Base-by-base conservation (phyloP, 2,113 vertebrate genomes). In the Rhabdomys dilectus region DNA sequence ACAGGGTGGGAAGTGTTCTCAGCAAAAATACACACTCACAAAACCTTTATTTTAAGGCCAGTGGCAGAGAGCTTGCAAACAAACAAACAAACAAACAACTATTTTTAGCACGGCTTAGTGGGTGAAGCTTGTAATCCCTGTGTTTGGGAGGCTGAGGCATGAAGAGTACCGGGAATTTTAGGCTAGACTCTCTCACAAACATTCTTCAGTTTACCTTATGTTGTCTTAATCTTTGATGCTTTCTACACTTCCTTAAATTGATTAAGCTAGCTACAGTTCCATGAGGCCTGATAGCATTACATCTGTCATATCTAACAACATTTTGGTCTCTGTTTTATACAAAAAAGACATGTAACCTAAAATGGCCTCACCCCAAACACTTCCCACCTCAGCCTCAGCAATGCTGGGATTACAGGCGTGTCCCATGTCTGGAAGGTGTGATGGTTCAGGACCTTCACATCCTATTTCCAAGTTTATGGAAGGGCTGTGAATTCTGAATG, bases 221-320 rank as follows among this genome's bases (percentile, higher is more conserved):
- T 73, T 21, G 36, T 76, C 48, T 82, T 89, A 91, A 78, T 84
- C 39, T 82, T 76, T 76, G 66, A 76, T 89, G 34, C 19, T 93
- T 72, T 88, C 56, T 56, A 80, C 26, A 75, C 89, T 96, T 93
- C 77, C 70, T 72, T 85, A 15, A 66, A 68, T 87, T 10, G 42
- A 17, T 80, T 94, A 93, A 78, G 15, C 36, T 58, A 88, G 92
- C 5, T 86, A 29, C 78, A 15, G 2, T 26, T 77, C 36, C 62
- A 89, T 0, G 51, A 95, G 60, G 51, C 22, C 77, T 93, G 77
- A n/a, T 34, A 89, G 53, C 48, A 80, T 53, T n/a, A 29, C 12
- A 48, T 91, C 39, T 94, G 19, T 90, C 80, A 91, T 31, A 93
- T 78, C 53, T 78, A 88, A 22, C 72, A 82, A 95, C 34, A 89